phyloP scores from a whole-genome alignment of 1,140 invertebrate species.

The Wiebesia pumilae region DNA sequence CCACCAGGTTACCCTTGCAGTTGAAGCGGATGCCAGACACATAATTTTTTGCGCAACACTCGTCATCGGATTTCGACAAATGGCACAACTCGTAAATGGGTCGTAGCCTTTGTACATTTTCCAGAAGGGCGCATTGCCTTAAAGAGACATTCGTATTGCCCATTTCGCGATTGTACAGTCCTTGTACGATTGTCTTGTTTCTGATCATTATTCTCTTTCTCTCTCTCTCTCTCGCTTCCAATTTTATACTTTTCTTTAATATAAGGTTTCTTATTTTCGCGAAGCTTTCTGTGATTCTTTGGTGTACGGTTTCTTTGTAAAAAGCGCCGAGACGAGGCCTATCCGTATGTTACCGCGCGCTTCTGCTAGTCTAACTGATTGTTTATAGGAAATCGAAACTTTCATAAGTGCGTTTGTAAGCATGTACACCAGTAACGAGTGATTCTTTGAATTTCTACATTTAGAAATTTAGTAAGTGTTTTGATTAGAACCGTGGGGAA shows the following conservation, averaged over 20 bases:
- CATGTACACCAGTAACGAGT: background rate
- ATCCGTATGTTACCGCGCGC: background rate
- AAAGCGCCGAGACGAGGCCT: background rate
- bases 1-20: background rate
- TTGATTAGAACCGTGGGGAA: background rate
- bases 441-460: background rate
- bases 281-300: background rate
- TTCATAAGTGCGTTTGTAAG: background rate
- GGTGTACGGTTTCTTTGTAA: background rate
- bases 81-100: background rate
- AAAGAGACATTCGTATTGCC: background rate
- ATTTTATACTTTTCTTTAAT: no score
- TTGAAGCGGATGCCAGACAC: background rate
- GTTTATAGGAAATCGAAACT: background rate
- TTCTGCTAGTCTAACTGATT: background rate
- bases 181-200: background rate
- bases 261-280: background rate
- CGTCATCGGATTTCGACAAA: no score
- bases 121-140: background rate
- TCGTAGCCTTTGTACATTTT: background rate
- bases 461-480: background rate
- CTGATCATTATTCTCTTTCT: background rate
- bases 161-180: background rate
- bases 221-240: no score
- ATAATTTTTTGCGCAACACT: background rate